phyloP scores from a whole-genome alignment of 2,888 invertebrate genomes.

The Bugula neritina region DNA sequence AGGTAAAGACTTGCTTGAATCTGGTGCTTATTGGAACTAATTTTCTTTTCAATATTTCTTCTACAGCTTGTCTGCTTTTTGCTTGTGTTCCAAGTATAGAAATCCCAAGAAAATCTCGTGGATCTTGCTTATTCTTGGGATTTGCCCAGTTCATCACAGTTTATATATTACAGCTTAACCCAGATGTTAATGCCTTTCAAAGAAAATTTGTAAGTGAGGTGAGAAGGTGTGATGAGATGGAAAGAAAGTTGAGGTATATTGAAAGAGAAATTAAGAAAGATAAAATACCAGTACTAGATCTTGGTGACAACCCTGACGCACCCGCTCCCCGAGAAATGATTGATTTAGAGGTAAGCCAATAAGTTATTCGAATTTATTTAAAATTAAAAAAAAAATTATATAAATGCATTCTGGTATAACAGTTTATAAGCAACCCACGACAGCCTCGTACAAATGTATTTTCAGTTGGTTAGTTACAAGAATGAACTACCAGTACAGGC shows the following conservation, averaged over 20 bases:
- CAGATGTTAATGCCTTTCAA: conserved; percentile 96
- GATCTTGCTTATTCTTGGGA: background rate
- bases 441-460: too few relatives aligned
- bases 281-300: conserved; percentile 89
- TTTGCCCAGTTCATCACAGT: too few relatives aligned
- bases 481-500: too few relatives aligned
- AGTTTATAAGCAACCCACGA: too few relatives aligned
- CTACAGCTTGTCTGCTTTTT: too few relatives aligned
- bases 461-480: too few relatives aligned
- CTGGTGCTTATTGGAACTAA: too few relatives aligned
- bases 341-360: conserved; percentile 82
- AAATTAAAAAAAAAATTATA: too few relatives aligned
- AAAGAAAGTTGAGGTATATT: conserved; percentile 87
- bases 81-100: too few relatives aligned
- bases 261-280: conserved; percentile 96
- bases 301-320: conserved; percentile 87
- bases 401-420: too few relatives aligned
- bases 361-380: background rate
- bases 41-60: too few relatives aligned
- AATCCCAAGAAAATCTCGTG: background rate
- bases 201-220: conserved; percentile 97
- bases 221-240: conserved; percentile 97
- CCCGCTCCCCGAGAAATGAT: conserved; percentile 98
- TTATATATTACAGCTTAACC: conserved; percentile 74
- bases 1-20: too few relatives aligned